These are phyloP conservation scores for Labeo rohita DNA, from an alignment of 2,113 vertebrate species.

Conservation along the genomic window DNA sequence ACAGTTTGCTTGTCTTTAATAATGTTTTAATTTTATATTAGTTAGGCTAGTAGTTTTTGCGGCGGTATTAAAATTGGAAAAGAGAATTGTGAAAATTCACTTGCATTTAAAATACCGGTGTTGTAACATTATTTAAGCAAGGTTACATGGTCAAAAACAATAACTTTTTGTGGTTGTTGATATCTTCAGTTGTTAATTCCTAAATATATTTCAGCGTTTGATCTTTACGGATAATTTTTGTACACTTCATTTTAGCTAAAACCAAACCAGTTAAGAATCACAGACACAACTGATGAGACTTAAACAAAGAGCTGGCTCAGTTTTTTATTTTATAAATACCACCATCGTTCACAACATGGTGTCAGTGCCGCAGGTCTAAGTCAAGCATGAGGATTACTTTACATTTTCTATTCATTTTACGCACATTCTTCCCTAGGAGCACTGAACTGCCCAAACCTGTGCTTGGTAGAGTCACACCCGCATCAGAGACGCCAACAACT, in stretches of 20 bases:
- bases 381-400: not conserved
- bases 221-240: not conserved
- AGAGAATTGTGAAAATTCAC: not conserved
- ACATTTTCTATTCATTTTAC: not conserved
- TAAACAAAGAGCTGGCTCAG: not conserved
- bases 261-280: not conserved
- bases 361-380: not conserved
- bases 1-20: not conserved
- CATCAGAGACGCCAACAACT: not conserved
- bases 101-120: not conserved
- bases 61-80: not conserved
- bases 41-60: not conserved
- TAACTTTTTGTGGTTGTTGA: not conserved
- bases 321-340: not conserved
- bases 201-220: not conserved
- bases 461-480: not conserved
- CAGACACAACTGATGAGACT: not conserved
- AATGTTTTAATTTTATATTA: not conserved
- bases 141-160: not conserved
- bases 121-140: not conserved
- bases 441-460: constrained; percentile 29
- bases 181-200: no score
- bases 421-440: not conserved
- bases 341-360: not conserved
- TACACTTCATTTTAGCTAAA: not conserved